phyloP scores from a whole-genome alignment of 2,888 invertebrate genomes.

The Enchytraeus crypticus region DNA sequence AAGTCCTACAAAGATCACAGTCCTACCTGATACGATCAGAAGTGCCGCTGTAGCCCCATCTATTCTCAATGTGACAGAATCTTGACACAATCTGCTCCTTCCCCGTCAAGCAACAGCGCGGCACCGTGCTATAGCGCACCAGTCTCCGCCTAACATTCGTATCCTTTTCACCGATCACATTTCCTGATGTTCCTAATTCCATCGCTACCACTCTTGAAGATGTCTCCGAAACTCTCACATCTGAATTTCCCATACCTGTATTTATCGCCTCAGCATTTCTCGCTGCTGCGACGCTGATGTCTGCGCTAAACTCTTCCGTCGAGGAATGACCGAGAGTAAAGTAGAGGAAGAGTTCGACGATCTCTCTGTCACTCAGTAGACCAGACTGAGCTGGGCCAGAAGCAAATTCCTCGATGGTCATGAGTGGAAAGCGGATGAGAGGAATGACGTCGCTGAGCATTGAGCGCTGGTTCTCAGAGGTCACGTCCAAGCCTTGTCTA shows the following conservation, averaged over 20 bases:
- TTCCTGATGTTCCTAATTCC: too few species aligned
- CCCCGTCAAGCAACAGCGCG: slow-evolving; percentile 73
- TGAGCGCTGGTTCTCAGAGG: slow-evolving; percentile 60
- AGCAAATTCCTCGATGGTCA: slow-evolving; percentile 87
- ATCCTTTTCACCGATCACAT: too few species aligned
- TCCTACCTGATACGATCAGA: slow-evolving; percentile 82
- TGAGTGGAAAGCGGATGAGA: slow-evolving; percentile 82
- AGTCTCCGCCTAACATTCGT: too few species aligned
- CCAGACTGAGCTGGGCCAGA: slow-evolving; percentile 88
- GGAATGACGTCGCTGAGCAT: slow-evolving; percentile 62
- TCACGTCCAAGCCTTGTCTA: slow-evolving; percentile 71
- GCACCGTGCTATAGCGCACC: slow-evolving; percentile 71
- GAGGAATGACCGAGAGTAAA: slow-evolving; percentile 85
- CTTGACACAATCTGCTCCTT: slow-evolving; percentile 89
- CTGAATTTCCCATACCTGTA: too few species aligned
- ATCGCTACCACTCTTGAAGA: too few species aligned
- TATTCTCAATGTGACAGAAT: slow-evolving; percentile 91
- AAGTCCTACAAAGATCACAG: neutral
- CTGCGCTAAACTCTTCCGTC: slow-evolving; percentile 66
- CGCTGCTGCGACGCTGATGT: too few species aligned
- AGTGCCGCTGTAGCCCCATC: slow-evolving; percentile 91
- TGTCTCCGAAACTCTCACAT: too few species aligned
- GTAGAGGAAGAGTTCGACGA: slow-evolving; percentile 86
- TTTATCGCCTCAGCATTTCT: too few species aligned
- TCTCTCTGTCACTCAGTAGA: slow-evolving; percentile 81